A percentile compares a stretch with the other conserved stretches of the same genome.
These are phyloP conservation scores for Ctena decussata DNA, from an alignment of 2,888 invertebrate species.

Conservation along the genomic window DNA sequence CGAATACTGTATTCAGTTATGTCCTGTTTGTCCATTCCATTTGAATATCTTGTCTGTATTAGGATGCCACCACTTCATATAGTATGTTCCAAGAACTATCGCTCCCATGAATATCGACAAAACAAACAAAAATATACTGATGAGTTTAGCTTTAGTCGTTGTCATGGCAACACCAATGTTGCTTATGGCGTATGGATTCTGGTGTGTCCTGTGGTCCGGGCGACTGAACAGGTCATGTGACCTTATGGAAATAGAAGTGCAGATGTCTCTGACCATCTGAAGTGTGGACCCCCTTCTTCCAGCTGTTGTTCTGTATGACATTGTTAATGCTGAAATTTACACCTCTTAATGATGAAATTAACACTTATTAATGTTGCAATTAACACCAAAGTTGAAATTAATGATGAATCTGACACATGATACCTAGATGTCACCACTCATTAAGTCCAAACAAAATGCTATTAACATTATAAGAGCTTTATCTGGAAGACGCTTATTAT, in stretches of 20 bases:
- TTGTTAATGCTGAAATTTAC: background rate
- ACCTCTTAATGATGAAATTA: no score
- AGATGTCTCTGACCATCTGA: background rate
- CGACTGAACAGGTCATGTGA: slow-evolving; percentile 8
- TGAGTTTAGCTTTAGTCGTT: background rate
- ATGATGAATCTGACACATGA: no score
- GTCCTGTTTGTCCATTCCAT: background rate
- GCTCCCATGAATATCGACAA: slow-evolving; percentile 10
- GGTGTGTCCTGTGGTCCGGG: background rate
- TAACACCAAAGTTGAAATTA: no score
- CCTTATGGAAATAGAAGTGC: background rate
- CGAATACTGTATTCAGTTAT: no score
- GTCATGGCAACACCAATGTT: background rate
- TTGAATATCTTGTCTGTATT: slow-evolving; percentile 12
- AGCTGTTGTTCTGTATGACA: background rate
- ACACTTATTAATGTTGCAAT: no score
- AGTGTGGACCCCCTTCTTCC: background rate
- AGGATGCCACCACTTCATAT: slow-evolving; percentile 20
- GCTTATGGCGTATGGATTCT: slow-evolving; percentile 8
- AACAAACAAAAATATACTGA: slow-evolving; percentile 3
- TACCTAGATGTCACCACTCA: no score
- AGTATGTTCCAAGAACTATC: background rate
- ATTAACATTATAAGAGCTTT: no score
- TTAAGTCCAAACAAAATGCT: no score
- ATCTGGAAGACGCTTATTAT: no score